These are phyloP conservation scores for Palythoa grandis DNA, from an alignment of 92 coral and sea anemone species.

Conservation along the genomic window DNA sequence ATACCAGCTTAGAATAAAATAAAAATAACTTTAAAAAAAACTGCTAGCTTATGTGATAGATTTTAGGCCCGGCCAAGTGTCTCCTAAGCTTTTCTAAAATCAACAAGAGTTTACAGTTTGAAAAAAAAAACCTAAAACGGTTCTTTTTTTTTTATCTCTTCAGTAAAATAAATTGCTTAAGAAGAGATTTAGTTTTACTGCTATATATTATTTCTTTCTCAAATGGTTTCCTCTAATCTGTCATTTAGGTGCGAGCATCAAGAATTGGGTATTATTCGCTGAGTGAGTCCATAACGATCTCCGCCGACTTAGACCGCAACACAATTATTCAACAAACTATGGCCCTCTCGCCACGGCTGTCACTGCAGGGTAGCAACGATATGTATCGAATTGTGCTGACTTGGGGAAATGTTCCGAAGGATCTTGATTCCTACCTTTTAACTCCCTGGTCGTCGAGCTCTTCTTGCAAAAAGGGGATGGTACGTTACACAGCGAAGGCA, in stretches of 20 bases:
- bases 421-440: constrained; percentile 73
- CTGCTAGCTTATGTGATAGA: no score
- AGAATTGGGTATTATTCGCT: constrained; percentile 78
- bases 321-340: constrained; percentile 65
- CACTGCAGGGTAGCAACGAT: constrained; percentile 73
- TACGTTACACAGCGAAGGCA: not conserved
- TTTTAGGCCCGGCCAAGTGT: no score
- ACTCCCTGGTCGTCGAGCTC: constrained; percentile 67
- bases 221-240: not conserved
- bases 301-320: constrained; percentile 48
- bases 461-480: constrained; percentile 74
- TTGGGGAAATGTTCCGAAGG: constrained; percentile 78
- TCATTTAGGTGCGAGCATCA: constrained; percentile 70
- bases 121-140: no score
- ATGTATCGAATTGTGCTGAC: constrained; percentile 77
- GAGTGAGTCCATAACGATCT: constrained; percentile 67
- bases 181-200: no score
- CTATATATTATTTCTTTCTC: no score
- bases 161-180: no score
- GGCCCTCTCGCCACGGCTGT: constrained; percentile 81
- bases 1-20: no score
- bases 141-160: no score
- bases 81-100: no score
- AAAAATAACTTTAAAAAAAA: no score
- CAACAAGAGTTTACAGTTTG: no score